A percentile compares a stretch with the other conserved stretches of the same genome.
Evolutionary conservation across 2,113 vertebrate species (phyloP).

Genomic region (Saguinus imperator): DNA sequence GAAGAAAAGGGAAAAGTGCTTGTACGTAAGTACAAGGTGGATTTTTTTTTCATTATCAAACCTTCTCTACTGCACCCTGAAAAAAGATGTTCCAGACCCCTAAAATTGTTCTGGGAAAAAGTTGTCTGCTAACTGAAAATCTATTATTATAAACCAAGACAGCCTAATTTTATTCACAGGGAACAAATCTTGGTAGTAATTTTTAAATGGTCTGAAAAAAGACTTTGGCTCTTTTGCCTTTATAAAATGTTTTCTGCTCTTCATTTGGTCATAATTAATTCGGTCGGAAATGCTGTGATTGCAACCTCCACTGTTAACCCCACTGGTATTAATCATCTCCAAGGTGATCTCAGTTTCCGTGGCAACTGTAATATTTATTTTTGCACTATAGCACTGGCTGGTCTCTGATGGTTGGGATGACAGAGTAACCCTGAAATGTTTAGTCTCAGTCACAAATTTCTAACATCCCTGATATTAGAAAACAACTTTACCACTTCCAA

Average conservation of each 20-base stretch:
- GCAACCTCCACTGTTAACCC: conserved; percentile 69
- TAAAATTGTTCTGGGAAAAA: neutral
- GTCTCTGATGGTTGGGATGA: conserved; percentile 68
- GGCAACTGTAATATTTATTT: conserved; percentile 85
- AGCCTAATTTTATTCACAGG: neutral
- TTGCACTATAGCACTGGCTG: conserved; percentile 71
- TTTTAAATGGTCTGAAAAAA: conserved; percentile 9
- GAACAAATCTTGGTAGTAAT: neutral
- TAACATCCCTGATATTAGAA: conserved; percentile 70
- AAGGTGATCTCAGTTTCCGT: conserved; percentile 86
- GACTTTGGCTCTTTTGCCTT: conserved; percentile 34
- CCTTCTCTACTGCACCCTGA: neutral
- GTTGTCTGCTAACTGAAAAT: neutral
- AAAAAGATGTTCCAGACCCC: neutral
- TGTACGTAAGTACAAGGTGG: neutral
- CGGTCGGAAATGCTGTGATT: conserved; percentile 70
- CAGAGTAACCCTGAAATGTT: conserved; percentile 78
- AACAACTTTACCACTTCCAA: conserved; percentile 66
- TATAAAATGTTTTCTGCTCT: conserved; percentile 65
- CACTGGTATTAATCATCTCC: conserved; percentile 84
- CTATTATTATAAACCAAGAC: too few species aligned
- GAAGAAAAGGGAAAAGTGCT: neutral
- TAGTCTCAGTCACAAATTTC: conserved; percentile 70
- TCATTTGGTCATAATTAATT: conserved; percentile 78
- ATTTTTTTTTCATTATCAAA: conserved; percentile 2